phyloP scores from a whole-genome alignment of 1,140 invertebrate genomes.

The Sinonovacula constricta region DNA sequence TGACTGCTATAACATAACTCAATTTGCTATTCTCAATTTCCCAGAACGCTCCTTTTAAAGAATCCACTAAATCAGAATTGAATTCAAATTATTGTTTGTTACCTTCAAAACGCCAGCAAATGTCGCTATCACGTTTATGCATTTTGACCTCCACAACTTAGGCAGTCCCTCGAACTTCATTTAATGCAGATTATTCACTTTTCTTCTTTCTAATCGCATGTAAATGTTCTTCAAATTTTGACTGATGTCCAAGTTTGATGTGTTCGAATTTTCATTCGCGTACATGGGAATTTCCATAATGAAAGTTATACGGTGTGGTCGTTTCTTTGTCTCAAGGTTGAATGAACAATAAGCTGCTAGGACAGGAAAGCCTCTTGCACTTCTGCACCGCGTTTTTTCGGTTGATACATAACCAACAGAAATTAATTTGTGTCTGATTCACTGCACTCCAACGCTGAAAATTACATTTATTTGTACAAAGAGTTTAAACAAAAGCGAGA shows the following conservation, averaged over 20 bases:
- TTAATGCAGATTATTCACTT: neutral
- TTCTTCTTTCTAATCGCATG: neutral
- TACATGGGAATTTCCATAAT: neutral
- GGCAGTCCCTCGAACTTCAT: neutral
- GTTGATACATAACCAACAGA: too few relatives aligned
- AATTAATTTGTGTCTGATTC: too few relatives aligned
- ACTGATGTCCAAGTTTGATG: neutral
- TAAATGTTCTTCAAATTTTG: neutral
- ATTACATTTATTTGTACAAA: too few relatives aligned
- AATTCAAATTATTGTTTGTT: neutral
- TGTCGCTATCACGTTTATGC: neutral
- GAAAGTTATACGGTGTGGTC: neutral
- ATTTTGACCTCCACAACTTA: neutral
- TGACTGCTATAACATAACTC: neutral
- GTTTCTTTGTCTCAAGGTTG: neutral
- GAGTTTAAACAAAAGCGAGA: too few relatives aligned
- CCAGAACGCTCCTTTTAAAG: neutral
- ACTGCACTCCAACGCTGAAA: too few relatives aligned
- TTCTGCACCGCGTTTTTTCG: too few relatives aligned
- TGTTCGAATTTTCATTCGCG: neutral
- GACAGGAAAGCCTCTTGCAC: too few relatives aligned
- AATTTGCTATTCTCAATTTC: neutral
- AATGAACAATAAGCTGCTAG: too few relatives aligned
- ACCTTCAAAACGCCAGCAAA: neutral
- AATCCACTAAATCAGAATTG: neutral